Evolutionary conservation across 2,888 invertebrate species (phyloP).

Genomic region (Chrysina gloriosa): DNA sequence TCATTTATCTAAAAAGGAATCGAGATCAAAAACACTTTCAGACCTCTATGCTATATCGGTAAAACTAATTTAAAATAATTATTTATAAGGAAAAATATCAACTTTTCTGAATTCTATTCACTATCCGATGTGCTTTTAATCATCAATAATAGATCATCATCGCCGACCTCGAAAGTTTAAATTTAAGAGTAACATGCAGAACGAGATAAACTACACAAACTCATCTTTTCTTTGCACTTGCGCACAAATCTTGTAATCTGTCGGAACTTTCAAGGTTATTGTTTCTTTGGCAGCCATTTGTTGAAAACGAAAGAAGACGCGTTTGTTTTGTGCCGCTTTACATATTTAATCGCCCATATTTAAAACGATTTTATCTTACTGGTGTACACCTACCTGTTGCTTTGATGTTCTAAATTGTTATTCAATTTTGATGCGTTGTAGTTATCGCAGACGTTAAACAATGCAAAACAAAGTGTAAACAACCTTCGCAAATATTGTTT

Average conservation of each 20-base stretch:
- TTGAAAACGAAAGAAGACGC: conserved; percentile 61
- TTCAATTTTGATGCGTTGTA: conserved; percentile 36
- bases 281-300: conserved; percentile 64
- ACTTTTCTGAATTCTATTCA: no score
- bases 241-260: conserved; percentile 61
- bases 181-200: conserved; percentile 38
- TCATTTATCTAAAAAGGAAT: no score
- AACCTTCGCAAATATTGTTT: conserved; percentile 52
- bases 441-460: conserved; percentile 48
- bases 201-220: conserved; percentile 46
- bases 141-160: no score
- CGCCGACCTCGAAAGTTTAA: no score
- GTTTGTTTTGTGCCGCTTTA: conserved; percentile 51
- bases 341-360: conserved; percentile 29
- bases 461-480: conserved; percentile 58
- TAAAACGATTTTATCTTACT: no score
- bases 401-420: conserved; percentile 42
- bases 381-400: conserved; percentile 48
- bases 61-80: no score
- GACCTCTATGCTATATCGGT: no score
- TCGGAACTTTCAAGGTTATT: conserved; percentile 64
- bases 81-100: no score
- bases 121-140: no score
- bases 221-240: conserved; percentile 50
- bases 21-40: no score